These are phyloP conservation scores for Protomyctophum bolini DNA, from an alignment of 2,113 vertebrate species.

Conservation along the genomic window DNA sequence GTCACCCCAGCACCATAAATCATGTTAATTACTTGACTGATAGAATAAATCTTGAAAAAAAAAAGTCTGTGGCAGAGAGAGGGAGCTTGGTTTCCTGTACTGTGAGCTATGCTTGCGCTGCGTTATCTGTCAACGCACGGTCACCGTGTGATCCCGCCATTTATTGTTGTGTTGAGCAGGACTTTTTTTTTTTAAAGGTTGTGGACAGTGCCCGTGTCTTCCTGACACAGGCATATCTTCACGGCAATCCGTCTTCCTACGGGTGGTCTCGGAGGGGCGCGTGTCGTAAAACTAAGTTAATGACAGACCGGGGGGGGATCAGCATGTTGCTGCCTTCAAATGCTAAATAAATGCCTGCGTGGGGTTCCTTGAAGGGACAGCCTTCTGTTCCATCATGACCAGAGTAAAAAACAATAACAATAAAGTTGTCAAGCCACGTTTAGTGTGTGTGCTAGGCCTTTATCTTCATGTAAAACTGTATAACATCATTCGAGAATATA, in stretches of 20 bases:
- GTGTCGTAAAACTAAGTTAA: slow-evolving; percentile 50
- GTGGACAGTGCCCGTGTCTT: slow-evolving; percentile 59
- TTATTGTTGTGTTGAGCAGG: slow-evolving; percentile 69
- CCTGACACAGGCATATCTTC: slow-evolving; percentile 63
- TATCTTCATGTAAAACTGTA: too few species aligned
- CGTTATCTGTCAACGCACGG: slow-evolving; percentile 76
- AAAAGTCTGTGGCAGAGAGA: slow-evolving; percentile 59
- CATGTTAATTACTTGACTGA: slow-evolving; percentile 85
- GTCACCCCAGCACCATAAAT: slow-evolving; percentile 78
- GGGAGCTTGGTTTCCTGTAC: slow-evolving; percentile 64
- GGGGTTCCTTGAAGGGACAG: neutral
- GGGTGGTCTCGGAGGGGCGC: slow-evolving; percentile 68
- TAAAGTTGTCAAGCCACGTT: slow-evolving; percentile 5
- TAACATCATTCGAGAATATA: neutral
- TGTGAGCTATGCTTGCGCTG: slow-evolving; percentile 70
- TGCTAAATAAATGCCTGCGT: slow-evolving; percentile 48
- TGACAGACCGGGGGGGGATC: slow-evolving; percentile 50
- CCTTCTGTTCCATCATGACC: neutral
- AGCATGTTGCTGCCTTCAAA: slow-evolving; percentile 54
- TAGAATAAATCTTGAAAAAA: slow-evolving; percentile 81
- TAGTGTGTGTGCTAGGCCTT: neutral
- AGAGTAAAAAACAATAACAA: neutral
- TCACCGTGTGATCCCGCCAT: slow-evolving; percentile 80
- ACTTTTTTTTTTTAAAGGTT: slow-evolving; percentile 54
- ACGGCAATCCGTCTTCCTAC: slow-evolving; percentile 73